These are phyloP conservation scores for Nomada hirtipes DNA, from an alignment of 2,888 invertebrate genomes.

Conservation along the genomic window DNA sequence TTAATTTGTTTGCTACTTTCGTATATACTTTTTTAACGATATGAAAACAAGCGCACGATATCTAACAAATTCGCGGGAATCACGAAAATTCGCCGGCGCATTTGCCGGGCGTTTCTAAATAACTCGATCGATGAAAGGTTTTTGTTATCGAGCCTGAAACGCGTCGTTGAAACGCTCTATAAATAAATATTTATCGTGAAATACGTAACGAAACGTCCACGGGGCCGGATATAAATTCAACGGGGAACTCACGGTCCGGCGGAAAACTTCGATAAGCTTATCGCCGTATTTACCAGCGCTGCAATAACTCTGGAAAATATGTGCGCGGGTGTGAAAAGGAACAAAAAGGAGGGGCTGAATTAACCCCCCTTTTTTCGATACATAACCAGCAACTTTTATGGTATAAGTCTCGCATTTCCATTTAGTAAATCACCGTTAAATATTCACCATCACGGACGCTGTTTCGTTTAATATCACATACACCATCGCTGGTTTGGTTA, in stretches of 20 bases:
- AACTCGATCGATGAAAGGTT: slow-evolving; percentile 36
- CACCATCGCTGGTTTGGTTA: no score
- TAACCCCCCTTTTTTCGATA: slow-evolving; percentile 1
- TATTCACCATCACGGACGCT: not conserved
- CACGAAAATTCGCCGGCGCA: slow-evolving; percentile 1
- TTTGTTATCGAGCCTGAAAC: slow-evolving; percentile 36
- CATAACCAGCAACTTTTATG: not conserved
- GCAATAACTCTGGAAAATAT: slow-evolving; percentile 48
- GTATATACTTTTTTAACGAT: no score
- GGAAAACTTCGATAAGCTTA: slow-evolving; percentile 55
- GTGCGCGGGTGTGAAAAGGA: slow-evolving; percentile 13
- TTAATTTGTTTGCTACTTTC: no score
- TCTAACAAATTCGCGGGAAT: slow-evolving; percentile 7
- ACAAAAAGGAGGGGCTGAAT: slow-evolving; percentile 15
- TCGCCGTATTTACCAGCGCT: slow-evolving; percentile 46
- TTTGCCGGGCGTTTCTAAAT: slow-evolving; percentile 25
- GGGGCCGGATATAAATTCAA: slow-evolving; percentile 41
- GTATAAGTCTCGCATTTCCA: not conserved
- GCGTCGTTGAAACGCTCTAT: slow-evolving; percentile 23
- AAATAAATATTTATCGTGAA: slow-evolving; percentile 58
- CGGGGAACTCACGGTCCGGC: slow-evolving; percentile 30
- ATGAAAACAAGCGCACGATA: no score
- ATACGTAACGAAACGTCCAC: slow-evolving; percentile 45
- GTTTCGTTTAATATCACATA: no score
- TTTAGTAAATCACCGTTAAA: not conserved